Evolutionary conservation across 2,888 invertebrate species (phyloP).

Genomic region (Chloroclystis v-ata): DNA sequence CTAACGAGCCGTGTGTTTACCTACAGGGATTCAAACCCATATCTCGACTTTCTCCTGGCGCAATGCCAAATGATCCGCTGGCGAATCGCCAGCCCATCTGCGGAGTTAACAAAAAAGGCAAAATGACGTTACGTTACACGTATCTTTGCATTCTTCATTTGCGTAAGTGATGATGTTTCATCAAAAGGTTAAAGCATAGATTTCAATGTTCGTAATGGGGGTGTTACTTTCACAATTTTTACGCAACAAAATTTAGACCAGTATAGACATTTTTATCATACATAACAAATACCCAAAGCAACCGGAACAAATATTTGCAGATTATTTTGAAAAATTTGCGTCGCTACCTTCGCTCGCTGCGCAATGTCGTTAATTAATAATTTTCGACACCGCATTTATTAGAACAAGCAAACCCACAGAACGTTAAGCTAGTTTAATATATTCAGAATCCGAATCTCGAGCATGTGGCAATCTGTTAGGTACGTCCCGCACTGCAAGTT

Average conservation of each 20-base stretch:
- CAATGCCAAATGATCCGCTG: slow-evolving; percentile 62
- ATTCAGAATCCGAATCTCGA: slow-evolving; percentile 11
- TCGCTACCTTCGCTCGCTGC: no score
- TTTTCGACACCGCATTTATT: no score
- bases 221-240: no score
- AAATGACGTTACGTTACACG: slow-evolving; percentile 36
- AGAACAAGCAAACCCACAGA: no score
- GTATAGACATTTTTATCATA: no score
- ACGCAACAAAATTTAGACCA: no score
- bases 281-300: no score
- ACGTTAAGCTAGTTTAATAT: not conserved
- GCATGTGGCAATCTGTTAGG: not conserved
- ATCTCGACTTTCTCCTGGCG: slow-evolving; percentile 59
- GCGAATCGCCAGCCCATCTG: slow-evolving; percentile 58
- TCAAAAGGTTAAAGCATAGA: no score
- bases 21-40: slow-evolving; percentile 50
- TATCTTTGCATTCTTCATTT: slow-evolving; percentile 42
- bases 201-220: no score
- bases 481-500: not conserved
- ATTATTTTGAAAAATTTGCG: no score
- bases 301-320: no score
- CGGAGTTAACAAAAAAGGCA: slow-evolving; percentile 16
- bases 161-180: slow-evolving; percentile 1
- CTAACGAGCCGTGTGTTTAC: slow-evolving; percentile 13
- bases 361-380: no score